Evolutionary conservation across 2,888 invertebrate species (phyloP).

Genomic region (Archaeoteleia sp.): DNA sequence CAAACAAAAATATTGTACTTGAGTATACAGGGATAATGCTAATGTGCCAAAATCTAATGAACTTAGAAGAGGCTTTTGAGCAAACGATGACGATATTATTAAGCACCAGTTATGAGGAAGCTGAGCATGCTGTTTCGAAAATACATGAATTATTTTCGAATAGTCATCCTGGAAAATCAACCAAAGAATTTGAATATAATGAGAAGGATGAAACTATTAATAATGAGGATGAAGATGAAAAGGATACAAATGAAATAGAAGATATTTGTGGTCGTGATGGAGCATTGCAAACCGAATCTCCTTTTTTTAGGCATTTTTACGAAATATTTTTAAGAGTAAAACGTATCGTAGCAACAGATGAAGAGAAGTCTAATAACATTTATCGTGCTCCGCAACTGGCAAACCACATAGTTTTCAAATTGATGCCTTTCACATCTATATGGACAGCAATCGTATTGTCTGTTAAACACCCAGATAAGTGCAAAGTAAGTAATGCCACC

Average conservation of each 20-base stretch:
- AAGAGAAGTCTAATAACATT: not conserved
- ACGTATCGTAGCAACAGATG: not conserved
- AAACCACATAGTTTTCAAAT: not conserved
- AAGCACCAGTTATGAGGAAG: not conserved
- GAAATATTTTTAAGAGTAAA: not conserved
- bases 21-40: slow-evolving; percentile 5
- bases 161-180: not conserved
- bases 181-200: not conserved
- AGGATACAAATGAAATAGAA: too few species aligned
- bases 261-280: too few species aligned
- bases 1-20: not conserved
- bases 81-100: not conserved
- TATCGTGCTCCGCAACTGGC: not conserved
- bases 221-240: slow-evolving; percentile 1
- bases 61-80: not conserved
- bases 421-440: too few species aligned
- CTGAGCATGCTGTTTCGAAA: not conserved
- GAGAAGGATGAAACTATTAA: not conserved
- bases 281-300: slow-evolving; percentile 8
- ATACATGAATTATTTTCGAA: too few species aligned
- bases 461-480: not conserved
- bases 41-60: not conserved
- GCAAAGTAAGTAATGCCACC: not conserved
- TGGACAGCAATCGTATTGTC: not conserved
- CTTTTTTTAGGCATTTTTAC: not conserved